A percentile compares a stretch with the other conserved stretches of the same genome.
Conservation (phyloP, 2,113 vertebrate species). For the Etheostoma cragini region DNA sequence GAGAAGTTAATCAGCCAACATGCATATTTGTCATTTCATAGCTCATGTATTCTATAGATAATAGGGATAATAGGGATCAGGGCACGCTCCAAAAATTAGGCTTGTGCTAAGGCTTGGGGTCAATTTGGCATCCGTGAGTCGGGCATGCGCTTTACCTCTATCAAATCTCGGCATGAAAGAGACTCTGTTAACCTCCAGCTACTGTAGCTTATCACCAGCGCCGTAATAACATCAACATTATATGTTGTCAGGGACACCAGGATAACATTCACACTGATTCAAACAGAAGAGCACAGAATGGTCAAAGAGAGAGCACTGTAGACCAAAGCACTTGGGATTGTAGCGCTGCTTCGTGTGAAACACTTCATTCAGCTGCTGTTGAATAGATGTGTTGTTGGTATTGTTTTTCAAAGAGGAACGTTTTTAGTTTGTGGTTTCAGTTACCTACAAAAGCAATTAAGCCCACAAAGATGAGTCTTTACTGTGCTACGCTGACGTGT, state of each 20-base stretch:
- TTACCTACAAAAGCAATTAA: conserved; percentile 53
- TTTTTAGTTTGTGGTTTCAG: conserved; percentile 53
- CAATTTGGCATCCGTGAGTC: conserved; percentile 33
- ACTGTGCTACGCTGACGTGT: neutral
- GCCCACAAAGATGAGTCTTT: conserved; percentile 25
- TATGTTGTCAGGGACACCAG: conserved; percentile 26
- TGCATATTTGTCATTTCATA: conserved; percentile 6
- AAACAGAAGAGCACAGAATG: conserved; percentile 66
- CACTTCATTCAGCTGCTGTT: conserved; percentile 63
- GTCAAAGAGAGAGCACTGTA: conserved; percentile 66
- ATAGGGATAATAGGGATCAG: conserved; percentile 3
- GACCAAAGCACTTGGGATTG: conserved; percentile 53
- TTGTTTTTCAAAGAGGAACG: conserved; percentile 20
- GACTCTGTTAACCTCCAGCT: conserved; percentile 50
- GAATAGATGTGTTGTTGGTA: conserved; percentile 55
- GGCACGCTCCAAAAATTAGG: neutral
- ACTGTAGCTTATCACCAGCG: conserved; percentile 54
- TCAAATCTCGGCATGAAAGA: conserved; percentile 61
- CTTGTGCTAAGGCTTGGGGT: neutral
- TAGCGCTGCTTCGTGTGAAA: conserved; percentile 51
- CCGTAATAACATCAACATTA: conserved; percentile 60
- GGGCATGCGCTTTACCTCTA: conserved; percentile 27
- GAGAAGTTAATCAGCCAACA: neutral
- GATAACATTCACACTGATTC: conserved; percentile 37
- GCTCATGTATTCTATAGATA: neutral